Conservation (phyloP, 1,140 invertebrate species). For the Bursaphelenchus mucronatus region DNA sequence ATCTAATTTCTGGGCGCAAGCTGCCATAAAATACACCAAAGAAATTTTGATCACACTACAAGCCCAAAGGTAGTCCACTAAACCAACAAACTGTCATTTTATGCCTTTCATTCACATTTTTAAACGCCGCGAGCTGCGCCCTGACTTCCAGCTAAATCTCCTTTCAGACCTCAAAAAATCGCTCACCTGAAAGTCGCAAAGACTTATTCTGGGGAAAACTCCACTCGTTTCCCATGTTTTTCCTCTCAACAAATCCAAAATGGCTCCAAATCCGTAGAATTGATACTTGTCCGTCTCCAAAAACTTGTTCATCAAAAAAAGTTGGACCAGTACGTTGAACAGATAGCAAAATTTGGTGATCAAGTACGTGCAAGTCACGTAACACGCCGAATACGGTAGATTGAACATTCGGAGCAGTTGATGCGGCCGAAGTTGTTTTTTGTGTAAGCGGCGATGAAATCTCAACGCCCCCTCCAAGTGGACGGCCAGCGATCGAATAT, state of each 20-base stretch:
- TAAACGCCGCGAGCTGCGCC: too few species aligned
- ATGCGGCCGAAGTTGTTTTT: slow-evolving; percentile 45
- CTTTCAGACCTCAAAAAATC: neutral
- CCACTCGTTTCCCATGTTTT: slow-evolving; percentile 57
- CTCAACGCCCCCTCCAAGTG: slow-evolving; percentile 35
- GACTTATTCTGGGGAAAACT: slow-evolving; percentile 63
- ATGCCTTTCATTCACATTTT: too few species aligned
- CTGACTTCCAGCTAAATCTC: neutral
- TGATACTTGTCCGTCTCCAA: slow-evolving; percentile 27
- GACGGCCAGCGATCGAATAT: slow-evolving; percentile 38
- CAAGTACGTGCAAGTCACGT: slow-evolving; percentile 51
- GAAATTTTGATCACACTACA: neutral
- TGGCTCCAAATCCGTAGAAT: slow-evolving; percentile 49
- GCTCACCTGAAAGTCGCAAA: slow-evolving; percentile 12
- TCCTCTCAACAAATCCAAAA: slow-evolving; percentile 47
- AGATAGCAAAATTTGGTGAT: slow-evolving; percentile 49
- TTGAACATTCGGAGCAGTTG: slow-evolving; percentile 43
- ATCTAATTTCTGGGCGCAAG: too few species aligned
- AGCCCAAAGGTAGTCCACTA: too few species aligned
- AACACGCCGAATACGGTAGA: slow-evolving; percentile 48
- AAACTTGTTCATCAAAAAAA: slow-evolving; percentile 45
- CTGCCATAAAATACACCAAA: neutral
- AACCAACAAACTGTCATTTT: too few species aligned
- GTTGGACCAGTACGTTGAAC: slow-evolving; percentile 33
- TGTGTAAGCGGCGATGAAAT: slow-evolving; percentile 46